A percentile compares a stretch with the other conserved stretches of the same genome.
Conservation (phyloP, 1,140 invertebrate species). For the Aphidius gifuensis region DNA sequence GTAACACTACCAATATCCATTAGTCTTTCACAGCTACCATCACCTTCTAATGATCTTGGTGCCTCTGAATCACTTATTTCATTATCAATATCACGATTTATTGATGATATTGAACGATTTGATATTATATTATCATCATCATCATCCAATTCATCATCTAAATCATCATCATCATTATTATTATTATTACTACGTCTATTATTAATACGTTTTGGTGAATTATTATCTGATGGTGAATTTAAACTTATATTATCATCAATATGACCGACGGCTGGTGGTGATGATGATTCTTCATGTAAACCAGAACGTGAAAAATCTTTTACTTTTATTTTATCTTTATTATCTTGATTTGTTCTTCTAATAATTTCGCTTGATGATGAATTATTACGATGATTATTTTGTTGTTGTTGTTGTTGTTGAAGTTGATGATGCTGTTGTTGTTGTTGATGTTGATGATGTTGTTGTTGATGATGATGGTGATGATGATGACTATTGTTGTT, state of each 20-base stretch:
- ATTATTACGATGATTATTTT: constrained; percentile 19
- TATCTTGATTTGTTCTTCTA: constrained; percentile 13
- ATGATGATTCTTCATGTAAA: constrained; percentile 43
- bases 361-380: background rate
- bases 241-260: constrained; percentile 21
- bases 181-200: background rate
- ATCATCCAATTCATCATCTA: constrained; percentile 27
- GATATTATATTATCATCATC: constrained; percentile 33
- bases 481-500: constrained; percentile 19
- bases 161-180: constrained; percentile 10
- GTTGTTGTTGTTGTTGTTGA: constrained; percentile 16
- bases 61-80: constrained; percentile 50
- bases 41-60: constrained; percentile 46
- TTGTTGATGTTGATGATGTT: background rate
- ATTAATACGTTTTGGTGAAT: constrained; percentile 18
- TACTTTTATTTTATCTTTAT: constrained; percentile 44
- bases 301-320: constrained; percentile 46
- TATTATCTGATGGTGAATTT: constrained; percentile 8
- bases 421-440: background rate
- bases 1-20: constrained; percentile 46
- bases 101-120: constrained; percentile 43
- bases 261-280: constrained; percentile 41
- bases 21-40: constrained; percentile 40
- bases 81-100: constrained; percentile 42
- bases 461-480: constrained; percentile 21